Conservation (phyloP, 1,140 invertebrate species). For the Macrocentrus cingulum region DNA sequence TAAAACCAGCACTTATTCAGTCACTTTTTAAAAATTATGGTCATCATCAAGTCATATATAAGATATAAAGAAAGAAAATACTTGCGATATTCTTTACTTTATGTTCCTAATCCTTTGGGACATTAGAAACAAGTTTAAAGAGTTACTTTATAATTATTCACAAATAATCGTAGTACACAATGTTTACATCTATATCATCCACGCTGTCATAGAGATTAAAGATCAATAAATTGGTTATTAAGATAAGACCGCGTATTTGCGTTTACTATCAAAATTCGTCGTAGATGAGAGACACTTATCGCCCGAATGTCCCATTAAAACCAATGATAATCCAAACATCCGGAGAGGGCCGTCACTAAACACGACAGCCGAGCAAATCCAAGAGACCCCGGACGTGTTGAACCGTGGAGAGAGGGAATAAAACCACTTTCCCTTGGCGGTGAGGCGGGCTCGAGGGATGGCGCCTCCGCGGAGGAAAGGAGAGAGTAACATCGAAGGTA, state of each 20-base stretch:
- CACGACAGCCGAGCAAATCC: background rate
- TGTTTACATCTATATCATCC: slow-evolving; percentile 19
- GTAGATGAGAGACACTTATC: no score
- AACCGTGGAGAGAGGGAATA: slow-evolving; percentile 35
- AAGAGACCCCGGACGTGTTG: slow-evolving; percentile 18
- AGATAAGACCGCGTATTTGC: no score
- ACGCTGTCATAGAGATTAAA: slow-evolving; percentile 18
- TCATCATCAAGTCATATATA: no score
- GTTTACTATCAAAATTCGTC: no score
- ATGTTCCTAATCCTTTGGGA: background rate
- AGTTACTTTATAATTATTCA: background rate
- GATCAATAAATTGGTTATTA: slow-evolving; percentile 18
- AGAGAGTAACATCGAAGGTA: slow-evolving; percentile 42
- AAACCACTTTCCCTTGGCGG: slow-evolving; percentile 55
- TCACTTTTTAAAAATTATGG: no score
- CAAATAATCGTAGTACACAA: slow-evolving; percentile 3
- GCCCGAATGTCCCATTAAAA: no score
- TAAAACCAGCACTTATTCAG: no score
- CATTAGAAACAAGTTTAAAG: background rate
- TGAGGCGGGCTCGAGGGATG: slow-evolving; percentile 41
- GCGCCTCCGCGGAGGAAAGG: slow-evolving; percentile 45
- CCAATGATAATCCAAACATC: no score
- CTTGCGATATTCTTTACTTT: no score
- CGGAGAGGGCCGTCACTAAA: no score
- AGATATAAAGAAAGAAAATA: no score